Evolutionary conservation across 1,140 invertebrate species (phyloP).

Genomic region (Odontomachus brunneus): DNA sequence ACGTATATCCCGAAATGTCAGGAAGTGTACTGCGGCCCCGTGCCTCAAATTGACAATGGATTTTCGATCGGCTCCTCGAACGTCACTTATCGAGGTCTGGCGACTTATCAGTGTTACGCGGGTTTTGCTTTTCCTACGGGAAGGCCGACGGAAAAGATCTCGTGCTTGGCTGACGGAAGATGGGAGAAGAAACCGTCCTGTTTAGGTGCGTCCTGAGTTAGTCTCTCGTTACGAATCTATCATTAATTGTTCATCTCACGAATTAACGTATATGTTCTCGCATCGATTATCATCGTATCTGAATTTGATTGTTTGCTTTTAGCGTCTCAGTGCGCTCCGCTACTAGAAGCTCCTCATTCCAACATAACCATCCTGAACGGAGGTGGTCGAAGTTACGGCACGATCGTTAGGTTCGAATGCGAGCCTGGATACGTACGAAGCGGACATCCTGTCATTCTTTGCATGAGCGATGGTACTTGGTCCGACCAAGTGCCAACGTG

Average conservation of each 20-base stretch:
- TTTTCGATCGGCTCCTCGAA: constrained; percentile 98
- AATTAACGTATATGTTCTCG: no score
- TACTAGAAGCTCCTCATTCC: constrained; percentile 94
- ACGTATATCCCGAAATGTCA: constrained; percentile 97
- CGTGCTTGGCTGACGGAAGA: constrained; percentile 93
- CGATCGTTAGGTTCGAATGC: constrained; percentile 97
- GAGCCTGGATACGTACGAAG: constrained; percentile 95
- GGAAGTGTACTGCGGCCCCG: constrained; percentile 98
- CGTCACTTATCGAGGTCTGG: constrained; percentile 96
- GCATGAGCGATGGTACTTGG: constrained; percentile 99
- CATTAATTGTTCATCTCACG: no score
- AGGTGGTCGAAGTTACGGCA: constrained; percentile 96
- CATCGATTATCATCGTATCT: no score
- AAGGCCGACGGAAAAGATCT: constrained; percentile 94
- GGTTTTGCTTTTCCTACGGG: constrained; percentile 97
- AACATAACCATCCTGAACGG: constrained; percentile 96
- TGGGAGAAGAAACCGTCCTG: constrained; percentile 97
- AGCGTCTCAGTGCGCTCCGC: constrained; percentile 96
- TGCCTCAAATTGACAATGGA: constrained; percentile 98
- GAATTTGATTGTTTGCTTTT: constrained; percentile 51
- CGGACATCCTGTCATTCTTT: constrained; percentile 96
- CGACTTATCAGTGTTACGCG: constrained; percentile 98
- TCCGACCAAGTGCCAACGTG: constrained; percentile 96
- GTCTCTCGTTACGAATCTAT: no score
- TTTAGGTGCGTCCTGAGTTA: constrained; percentile 87